These are phyloP conservation scores for Melanchra persicariae DNA, from an alignment of 2,888 invertebrate species.

Conservation along the genomic window DNA sequence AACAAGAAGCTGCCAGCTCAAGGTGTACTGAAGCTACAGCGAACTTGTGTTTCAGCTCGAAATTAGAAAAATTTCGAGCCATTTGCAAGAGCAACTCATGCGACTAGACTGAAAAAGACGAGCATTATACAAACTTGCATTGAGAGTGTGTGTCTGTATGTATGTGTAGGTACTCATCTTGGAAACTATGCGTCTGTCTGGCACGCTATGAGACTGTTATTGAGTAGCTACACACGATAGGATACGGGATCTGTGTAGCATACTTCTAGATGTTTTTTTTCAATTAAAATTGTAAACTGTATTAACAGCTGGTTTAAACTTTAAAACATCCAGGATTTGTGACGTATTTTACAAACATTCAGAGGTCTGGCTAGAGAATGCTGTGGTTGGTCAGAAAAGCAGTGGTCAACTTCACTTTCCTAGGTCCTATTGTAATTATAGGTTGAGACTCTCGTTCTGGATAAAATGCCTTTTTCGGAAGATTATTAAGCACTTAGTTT, in stretches of 20 bases:
- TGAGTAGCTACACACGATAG: background rate
- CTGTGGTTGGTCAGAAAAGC: no score
- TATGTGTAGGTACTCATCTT: slow-evolving; percentile 7
- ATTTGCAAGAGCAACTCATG: slow-evolving; percentile 44
- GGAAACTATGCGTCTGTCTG: background rate
- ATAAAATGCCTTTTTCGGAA: no score
- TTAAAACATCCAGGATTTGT: background rate
- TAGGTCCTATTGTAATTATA: no score
- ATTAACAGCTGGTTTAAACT: background rate
- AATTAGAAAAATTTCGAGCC: slow-evolving; percentile 53
- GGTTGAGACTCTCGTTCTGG: no score
- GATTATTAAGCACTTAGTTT: no score
- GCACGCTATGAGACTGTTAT: no score
- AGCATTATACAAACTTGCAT: slow-evolving; percentile 16
- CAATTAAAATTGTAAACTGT: background rate
- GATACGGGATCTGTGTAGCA: background rate
- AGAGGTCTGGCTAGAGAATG: no score
- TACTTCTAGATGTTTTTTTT: background rate
- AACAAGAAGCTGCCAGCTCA: background rate
- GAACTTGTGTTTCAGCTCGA: slow-evolving; percentile 49
- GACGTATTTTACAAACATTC: no score
- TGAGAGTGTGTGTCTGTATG: background rate
- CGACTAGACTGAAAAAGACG: slow-evolving; percentile 22
- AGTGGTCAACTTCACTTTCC: no score
- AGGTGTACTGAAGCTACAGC: slow-evolving; percentile 15